Conservation (phyloP, 1,140 invertebrate species). For the Hycleus cichorii region DNA sequence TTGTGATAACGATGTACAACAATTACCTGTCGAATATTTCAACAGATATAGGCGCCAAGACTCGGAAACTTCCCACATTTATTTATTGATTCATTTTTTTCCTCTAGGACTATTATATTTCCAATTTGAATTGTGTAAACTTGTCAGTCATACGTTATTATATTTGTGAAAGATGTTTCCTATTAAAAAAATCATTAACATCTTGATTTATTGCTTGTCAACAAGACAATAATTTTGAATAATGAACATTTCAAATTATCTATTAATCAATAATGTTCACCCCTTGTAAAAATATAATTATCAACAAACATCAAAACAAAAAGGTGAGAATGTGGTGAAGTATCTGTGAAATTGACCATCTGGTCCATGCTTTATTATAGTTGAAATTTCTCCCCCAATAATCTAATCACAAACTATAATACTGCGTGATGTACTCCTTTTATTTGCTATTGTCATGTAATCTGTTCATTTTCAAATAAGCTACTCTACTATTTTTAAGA, state of each 20-base stretch:
- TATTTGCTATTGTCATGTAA: constrained; percentile 9
- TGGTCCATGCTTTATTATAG: background rate
- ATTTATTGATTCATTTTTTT: no score
- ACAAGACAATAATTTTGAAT: constrained; percentile 3
- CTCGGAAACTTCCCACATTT: no score
- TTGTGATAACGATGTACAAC: no score
- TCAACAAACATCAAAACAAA: background rate
- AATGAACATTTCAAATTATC: background rate
- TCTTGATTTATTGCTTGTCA: constrained; percentile 8
- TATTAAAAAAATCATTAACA: constrained; percentile 1
- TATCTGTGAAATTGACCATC: constrained; percentile 3
- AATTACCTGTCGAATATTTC: no score
- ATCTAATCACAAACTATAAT: background rate
- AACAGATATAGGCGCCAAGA: no score
- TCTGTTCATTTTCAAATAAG: constrained; percentile 9
- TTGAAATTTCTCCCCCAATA: background rate
- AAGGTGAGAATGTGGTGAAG: no score
- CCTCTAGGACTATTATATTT: no score
- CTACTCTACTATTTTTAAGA: background rate
- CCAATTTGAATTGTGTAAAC: no score
- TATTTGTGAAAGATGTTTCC: no score
- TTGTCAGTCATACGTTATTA: no score
- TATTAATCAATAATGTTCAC: constrained; percentile 9
- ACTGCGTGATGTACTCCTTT: background rate
- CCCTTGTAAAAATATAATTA: background rate